These are phyloP conservation scores for Brachionus manjavacas DNA, from an alignment of 1,140 invertebrate genomes.

Conservation along the genomic window DNA sequence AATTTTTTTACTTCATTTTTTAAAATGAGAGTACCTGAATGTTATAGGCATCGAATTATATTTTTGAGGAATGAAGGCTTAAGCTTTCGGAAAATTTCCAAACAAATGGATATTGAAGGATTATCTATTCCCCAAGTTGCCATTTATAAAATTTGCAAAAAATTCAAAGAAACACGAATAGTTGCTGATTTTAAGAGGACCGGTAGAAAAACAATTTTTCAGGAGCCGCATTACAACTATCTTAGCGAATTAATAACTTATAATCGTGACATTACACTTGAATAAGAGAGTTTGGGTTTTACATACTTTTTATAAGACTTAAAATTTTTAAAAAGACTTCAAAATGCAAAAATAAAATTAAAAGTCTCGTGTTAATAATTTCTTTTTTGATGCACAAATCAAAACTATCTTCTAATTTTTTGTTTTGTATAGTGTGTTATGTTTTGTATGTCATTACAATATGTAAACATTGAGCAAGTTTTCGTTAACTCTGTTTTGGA, in stretches of 20 bases:
- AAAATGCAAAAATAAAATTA: background rate
- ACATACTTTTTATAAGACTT: background rate
- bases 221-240: background rate
- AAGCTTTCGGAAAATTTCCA: background rate
- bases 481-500: background rate
- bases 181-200: background rate
- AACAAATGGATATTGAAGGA: background rate
- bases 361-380: background rate
- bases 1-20: too few relatives aligned
- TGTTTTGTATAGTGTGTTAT: background rate
- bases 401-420: background rate
- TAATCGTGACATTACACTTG: background rate
- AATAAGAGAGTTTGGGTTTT: background rate
- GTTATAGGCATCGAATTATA: background rate
- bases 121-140: background rate
- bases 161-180: background rate
- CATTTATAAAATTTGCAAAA: background rate
- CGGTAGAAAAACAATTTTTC: background rate
- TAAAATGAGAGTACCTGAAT: too few relatives aligned
- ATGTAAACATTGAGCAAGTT: background rate
- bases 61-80: background rate
- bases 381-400: background rate
- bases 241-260: conserved; percentile 21
- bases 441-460: background rate
- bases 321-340: background rate